Conservation (phyloP, 1,140 invertebrate species). For the Sycophila sp. region DNA sequence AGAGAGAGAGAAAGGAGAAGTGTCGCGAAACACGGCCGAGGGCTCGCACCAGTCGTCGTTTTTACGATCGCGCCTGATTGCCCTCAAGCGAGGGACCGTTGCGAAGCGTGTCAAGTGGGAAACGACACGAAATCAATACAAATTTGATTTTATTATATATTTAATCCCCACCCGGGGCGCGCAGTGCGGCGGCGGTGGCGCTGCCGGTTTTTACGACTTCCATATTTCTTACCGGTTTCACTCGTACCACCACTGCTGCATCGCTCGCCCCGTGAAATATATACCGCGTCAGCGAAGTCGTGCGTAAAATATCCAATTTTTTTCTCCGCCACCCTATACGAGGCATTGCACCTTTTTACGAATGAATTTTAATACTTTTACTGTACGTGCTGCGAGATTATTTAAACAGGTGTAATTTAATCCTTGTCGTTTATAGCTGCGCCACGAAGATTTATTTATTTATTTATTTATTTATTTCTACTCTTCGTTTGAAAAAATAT, state of each 20-base stretch:
- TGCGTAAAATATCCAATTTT: conserved; percentile 1
- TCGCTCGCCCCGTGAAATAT: conserved; percentile 23
- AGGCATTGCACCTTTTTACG: background rate
- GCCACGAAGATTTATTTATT: too few species aligned
- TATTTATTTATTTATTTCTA: background rate
- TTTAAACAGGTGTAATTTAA: too few species aligned
- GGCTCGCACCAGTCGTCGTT: conserved; percentile 21
- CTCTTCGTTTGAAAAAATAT: too few species aligned
- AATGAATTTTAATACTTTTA: background rate
- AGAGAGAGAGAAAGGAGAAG: conserved; percentile 14
- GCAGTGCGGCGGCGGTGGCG: background rate
- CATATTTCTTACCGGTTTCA: conserved; percentile 30
- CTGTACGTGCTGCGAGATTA: background rate
- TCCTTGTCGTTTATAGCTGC: too few species aligned
- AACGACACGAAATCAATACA: conserved; percentile 34
- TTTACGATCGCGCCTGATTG: conserved; percentile 35
- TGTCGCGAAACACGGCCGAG: background rate
- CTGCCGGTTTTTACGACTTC: conserved; percentile 31
- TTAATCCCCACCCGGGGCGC: background rate
- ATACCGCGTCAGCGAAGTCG: background rate
- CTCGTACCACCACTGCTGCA: background rate
- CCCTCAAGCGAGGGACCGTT: conserved; percentile 10
- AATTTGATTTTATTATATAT: conserved; percentile 38
- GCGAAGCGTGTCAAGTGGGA: conserved; percentile 20
- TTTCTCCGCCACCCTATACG: background rate